Evolutionary conservation across 2,113 vertebrate species (phyloP).

Genomic region (Phyllopteryx taeniolatus): DNA sequence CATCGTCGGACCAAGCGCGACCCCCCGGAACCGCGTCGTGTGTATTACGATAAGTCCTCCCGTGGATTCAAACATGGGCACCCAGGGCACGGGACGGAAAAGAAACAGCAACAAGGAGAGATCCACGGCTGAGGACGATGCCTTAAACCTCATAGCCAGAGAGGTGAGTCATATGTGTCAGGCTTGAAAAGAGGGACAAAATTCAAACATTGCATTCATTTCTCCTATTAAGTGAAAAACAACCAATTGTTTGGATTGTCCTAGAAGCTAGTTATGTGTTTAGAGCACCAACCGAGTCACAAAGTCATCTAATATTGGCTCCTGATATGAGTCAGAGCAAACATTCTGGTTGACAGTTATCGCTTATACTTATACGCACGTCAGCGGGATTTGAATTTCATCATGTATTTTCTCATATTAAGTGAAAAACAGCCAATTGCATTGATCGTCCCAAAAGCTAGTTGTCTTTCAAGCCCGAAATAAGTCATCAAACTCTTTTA

Average conservation of each 20-base stretch:
- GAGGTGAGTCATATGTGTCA: conserved; percentile 74
- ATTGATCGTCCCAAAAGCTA: not conserved
- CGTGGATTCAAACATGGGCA: conserved; percentile 76
- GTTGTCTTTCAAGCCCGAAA: no score
- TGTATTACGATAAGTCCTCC: not conserved
- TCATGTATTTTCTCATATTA: not conserved
- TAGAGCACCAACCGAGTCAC: not conserved
- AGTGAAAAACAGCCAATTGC: not conserved
- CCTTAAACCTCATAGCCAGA: conserved; percentile 85
- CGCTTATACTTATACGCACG: not conserved
- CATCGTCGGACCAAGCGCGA: conserved; percentile 9
- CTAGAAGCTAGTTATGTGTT: not conserved
- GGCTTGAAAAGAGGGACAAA: not conserved
- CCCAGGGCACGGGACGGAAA: conserved; percentile 84
- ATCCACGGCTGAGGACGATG: conserved; percentile 87
- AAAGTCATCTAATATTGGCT: not conserved
- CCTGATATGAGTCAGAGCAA: not conserved
- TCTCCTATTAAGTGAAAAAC: not conserved
- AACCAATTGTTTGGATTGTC: not conserved
- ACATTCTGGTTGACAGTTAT: not conserved
- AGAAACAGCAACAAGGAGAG: conserved; percentile 84
- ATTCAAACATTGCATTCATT: not conserved
- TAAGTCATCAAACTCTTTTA: no score
- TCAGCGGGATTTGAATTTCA: not conserved
- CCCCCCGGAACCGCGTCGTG: not conserved